Base-by-base conservation (phyloP, 2,797 vertebrate genomes). In the Cyclura pinguis region DNA sequence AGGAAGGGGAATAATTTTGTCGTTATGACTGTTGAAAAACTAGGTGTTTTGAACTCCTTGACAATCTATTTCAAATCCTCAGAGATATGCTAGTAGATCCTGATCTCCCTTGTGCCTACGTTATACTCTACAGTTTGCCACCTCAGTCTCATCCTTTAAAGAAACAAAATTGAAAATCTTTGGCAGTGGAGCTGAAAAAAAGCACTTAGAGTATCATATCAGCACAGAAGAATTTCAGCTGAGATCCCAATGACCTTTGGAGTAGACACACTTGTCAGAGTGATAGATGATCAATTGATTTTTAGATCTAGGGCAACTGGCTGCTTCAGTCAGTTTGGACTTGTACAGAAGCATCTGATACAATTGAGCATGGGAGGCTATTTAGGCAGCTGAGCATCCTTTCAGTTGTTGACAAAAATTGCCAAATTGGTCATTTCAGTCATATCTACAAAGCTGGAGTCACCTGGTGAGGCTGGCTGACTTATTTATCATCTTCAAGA, bases 221-320 rank as follows among this genome's bases (percentile, higher is more conserved):
- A 55, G 24, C 16, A 2, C 1, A 73, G 52, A 81, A 77, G 57
- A 62, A 90, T 73, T 81, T 67, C 64, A 86, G 64, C 67, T 59
- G 77, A 74, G 29, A 52, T 86, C 80, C 64, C 77, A 90, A 74
- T 74, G 64, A 81, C 85, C 84, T 86, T 86, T 47, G 5, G 76
- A 74, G 13, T 7, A 86, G 62, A 81, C 47, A 50, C 32, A 64
- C 24, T 86, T 82, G 84, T 81, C 84, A 86, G 89, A 81, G 55
- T 86, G 84, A 90, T 90, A 67, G 50, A 86, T 78, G 84, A 74
- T 90, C 50, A 81, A 52, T 80, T 38, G 64, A 59, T 80, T 47
- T 57, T 59, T 35, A 86, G 29, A 90, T 86, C 52, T 78, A 62
- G 84, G 84, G n/a, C 84, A 73, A 52, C 18, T 86, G 67, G 38